These are phyloP conservation scores for Harlomillsia oculata DNA, from an alignment of 1,140 invertebrate species.

Conservation along the genomic window DNA sequence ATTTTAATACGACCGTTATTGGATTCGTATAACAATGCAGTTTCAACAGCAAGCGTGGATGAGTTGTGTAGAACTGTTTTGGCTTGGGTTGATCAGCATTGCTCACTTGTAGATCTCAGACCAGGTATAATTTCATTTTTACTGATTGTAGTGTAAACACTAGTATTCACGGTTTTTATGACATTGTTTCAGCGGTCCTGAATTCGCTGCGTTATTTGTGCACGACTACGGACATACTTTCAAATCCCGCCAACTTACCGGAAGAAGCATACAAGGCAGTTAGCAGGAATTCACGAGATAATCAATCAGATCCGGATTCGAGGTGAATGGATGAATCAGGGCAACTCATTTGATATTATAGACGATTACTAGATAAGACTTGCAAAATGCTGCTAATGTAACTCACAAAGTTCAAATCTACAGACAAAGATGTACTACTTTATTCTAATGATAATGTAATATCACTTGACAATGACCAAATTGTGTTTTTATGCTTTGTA, in stretches of 20 bases:
- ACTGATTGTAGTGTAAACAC: not conserved
- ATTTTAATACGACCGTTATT: slow-evolving; percentile 77
- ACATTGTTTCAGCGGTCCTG: slow-evolving; percentile 63
- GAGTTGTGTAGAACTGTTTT: slow-evolving; percentile 85
- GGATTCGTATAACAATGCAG: slow-evolving; percentile 77
- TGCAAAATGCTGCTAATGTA: no score
- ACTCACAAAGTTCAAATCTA: no score
- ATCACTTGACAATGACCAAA: no score
- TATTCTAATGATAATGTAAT: no score
- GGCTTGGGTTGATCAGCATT: slow-evolving; percentile 91
- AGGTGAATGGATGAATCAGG: no score
- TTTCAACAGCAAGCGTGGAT: slow-evolving; percentile 80
- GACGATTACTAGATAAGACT: no score
- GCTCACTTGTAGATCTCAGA: slow-evolving; percentile 81
- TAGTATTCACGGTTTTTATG: slow-evolving; percentile 20
- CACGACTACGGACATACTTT: slow-evolving; percentile 84
- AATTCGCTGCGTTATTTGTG: slow-evolving; percentile 83
- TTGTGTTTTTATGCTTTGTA: no score
- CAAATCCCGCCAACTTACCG: slow-evolving; percentile 72
- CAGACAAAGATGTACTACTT: no score
- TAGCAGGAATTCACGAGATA: slow-evolving; percentile 11
- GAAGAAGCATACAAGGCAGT: slow-evolving; percentile 67
- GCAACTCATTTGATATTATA: no score
- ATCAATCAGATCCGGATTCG: slow-evolving; percentile 3
- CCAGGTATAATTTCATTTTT: slow-evolving; percentile 52